phyloP scores from a whole-genome alignment of 2,797 vertebrate genomes.

The Cheirogaleus major region DNA sequence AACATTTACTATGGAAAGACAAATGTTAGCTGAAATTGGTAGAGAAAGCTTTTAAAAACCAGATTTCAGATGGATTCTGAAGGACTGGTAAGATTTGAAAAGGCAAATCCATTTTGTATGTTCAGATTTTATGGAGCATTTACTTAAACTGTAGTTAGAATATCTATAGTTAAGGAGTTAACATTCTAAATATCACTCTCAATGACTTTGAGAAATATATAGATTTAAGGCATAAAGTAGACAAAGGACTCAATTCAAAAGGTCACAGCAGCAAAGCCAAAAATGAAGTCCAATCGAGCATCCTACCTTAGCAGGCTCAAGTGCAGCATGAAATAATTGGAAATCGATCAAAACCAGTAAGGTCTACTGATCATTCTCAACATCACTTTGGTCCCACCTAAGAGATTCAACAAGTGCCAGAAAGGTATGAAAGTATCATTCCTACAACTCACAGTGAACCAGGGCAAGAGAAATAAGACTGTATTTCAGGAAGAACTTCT shows the following conservation, averaged over 20 bases:
- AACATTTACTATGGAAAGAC: not conserved
- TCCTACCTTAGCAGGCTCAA: not conserved
- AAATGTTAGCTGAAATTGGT: conserved; percentile 2
- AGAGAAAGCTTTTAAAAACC: conserved; percentile 15
- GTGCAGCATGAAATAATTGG: not conserved
- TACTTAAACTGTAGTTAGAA: conserved; percentile 51
- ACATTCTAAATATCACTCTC: conserved; percentile 18
- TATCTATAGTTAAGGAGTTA: conserved; percentile 35
- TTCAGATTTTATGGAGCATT: conserved; percentile 27
- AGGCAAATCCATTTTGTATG: conserved; percentile 36
- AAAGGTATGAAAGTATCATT: not conserved
- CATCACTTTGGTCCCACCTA: not conserved
- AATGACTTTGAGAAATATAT: conserved; percentile 2
- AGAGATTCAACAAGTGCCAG: not conserved
- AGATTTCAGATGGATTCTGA: conserved; percentile 15
- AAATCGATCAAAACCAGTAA: conserved; percentile 33
- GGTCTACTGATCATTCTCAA: not conserved
- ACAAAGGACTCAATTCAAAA: conserved; percentile 40
- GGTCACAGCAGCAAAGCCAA: not conserved
- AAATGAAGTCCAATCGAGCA: conserved; percentile 5
- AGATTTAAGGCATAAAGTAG: conserved; percentile 24
- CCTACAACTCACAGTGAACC: not conserved
- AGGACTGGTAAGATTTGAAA: conserved; percentile 16
- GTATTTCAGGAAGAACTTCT: conserved; percentile 11
- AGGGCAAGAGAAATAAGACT: conserved; percentile 40